phyloP scores from a whole-genome alignment of 2,113 vertebrate species.

The Puffinus mauretanicus region DNA sequence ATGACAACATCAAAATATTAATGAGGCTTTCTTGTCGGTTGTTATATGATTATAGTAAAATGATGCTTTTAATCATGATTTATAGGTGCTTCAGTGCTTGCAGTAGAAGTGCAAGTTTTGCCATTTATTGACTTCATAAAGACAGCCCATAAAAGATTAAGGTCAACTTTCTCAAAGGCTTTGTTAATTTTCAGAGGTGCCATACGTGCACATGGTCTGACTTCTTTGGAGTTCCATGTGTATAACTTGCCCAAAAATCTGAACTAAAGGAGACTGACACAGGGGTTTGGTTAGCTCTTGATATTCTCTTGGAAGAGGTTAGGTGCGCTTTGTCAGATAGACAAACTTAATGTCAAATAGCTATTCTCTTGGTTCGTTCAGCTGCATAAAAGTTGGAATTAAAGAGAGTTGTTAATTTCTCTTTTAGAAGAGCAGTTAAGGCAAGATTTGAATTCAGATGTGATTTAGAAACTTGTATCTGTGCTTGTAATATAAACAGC shows the following conservation, averaged over 20 bases:
- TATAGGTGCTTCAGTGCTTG: background rate
- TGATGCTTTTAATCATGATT: background rate
- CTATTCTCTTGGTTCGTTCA: background rate
- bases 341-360: background rate
- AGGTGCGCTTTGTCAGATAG: background rate
- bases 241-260: background rate
- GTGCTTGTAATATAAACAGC: background rate
- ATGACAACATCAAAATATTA: background rate
- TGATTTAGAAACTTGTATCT: background rate
- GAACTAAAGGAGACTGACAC: background rate
- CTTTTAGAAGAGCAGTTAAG: background rate
- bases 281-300: background rate
- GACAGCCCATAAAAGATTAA: background rate
- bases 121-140: slow-evolving; percentile 22
- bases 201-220: background rate
- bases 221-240: background rate
- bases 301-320: background rate
- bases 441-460: background rate
- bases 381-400: background rate
- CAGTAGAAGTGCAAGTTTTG: background rate
- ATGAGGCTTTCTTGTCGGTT: background rate
- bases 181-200: background rate
- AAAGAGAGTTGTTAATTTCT: background rate
- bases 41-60: background rate
- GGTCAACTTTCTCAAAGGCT: background rate